Evolutionary conservation across 1,140 invertebrate species (phyloP), one percentile per base, ranked within the genome.

Genomic region (Drosophila lini): DNA sequence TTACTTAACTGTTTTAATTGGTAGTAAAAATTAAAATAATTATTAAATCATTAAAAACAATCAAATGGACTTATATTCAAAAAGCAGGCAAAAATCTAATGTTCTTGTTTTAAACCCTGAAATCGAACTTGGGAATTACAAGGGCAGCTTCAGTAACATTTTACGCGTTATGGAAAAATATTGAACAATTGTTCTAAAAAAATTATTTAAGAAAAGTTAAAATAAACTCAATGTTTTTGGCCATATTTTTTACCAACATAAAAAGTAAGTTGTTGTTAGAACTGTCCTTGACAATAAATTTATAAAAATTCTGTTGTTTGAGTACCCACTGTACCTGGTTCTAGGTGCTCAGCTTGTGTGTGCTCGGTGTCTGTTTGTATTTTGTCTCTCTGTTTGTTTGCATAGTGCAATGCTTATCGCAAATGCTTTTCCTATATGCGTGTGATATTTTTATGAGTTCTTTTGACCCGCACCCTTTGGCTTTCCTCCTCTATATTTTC

Each of bases 391-490:
- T 64, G 71, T 69, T 82, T 86, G 74, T 86, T 88, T 86, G 78
- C 71, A 55, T 62, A 77, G 77, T 80, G 79, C 75, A 82, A 73
- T 77, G 83, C 83, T 86, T 86, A 86, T 86, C 83, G 80, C 71
- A 83, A 79, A 82, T 79, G 70, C 67, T 79, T 76, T 76, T 75
- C 65, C 75, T 76, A 61, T 69, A 82, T 88, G 83, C 83, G 83
- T 86, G 83, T 83, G 83, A 86, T 86, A 86, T 86, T 86, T 86
- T 86, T 86, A 88, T 80, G 73, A 81, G 71, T 68, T 78, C 68
- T 71, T 63, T 60, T 58, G 63, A 59, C 45, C 55, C 69, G 13
- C 16, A 36, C 47, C 36, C 31, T 25, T 16, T 15, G 22, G 15
- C n/a, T 58, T 38, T 34, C 36, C 31, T 44, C 58, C 11, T 40